Conservation (phyloP, 2,888 invertebrate genomes). For the Rhagonycha lutea region DNA sequence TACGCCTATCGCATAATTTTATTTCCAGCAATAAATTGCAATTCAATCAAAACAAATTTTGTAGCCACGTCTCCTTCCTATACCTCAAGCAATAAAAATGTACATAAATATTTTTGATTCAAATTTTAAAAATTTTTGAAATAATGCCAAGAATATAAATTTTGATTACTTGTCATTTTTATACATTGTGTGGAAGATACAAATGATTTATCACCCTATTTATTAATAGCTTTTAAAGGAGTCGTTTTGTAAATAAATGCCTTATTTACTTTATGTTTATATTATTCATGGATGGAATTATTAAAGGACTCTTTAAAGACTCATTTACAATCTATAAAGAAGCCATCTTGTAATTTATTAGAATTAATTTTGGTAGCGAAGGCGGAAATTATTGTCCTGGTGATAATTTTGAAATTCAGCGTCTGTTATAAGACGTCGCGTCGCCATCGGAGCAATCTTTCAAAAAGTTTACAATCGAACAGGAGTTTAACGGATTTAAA, state of each 20-base stretch:
- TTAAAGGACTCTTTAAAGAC: background rate
- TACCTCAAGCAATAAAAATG: background rate
- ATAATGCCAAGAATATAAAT: background rate
- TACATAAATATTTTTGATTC: background rate
- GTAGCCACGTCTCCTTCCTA: background rate
- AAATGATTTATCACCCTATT: background rate
- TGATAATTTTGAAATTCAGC: background rate
- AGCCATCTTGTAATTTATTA: background rate
- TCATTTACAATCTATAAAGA: background rate
- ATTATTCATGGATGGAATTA: background rate
- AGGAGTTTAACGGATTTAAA: background rate
- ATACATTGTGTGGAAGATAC: background rate
- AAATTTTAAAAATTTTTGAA: background rate
- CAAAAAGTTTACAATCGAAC: background rate
- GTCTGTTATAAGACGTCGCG: background rate
- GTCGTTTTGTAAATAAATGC: background rate
- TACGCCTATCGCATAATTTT: constrained; percentile 2
- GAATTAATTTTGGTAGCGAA: background rate
- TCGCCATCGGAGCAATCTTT: background rate
- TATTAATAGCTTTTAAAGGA: background rate
- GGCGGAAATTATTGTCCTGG: background rate
- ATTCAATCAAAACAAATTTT: background rate
- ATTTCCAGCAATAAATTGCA: background rate
- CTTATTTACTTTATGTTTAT: background rate
- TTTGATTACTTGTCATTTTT: background rate